These are phyloP conservation scores for Macrotis lagotis DNA, from an alignment of 2,113 vertebrate species.

Conservation along the genomic window DNA sequence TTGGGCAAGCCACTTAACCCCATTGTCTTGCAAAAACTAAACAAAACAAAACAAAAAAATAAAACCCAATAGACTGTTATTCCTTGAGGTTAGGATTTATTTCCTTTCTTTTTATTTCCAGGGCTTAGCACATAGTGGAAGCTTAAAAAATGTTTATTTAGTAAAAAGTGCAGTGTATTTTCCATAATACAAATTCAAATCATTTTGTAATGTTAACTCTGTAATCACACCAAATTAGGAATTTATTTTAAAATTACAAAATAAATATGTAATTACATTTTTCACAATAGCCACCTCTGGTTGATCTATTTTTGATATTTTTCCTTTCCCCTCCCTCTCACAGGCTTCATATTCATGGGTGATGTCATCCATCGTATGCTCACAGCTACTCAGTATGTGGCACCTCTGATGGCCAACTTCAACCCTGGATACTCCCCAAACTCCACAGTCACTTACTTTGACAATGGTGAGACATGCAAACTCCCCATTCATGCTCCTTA, in stretches of 20 bases:
- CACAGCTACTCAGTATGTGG: conserved; percentile 95
- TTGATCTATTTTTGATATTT: neutral
- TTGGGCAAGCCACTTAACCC: no score
- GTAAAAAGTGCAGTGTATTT: neutral
- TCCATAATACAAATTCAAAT: neutral
- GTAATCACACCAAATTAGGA: neutral
- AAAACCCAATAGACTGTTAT: neutral
- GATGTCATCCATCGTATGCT: conserved; percentile 96
- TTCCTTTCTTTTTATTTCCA: neutral
- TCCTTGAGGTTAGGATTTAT: neutral
- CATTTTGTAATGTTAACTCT: neutral
- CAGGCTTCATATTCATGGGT: conserved; percentile 96
- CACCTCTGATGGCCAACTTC: conserved; percentile 98
- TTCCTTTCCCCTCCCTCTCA: neutral
- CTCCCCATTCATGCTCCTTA: neutral
- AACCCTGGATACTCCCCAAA: conserved; percentile 94
- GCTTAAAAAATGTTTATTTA: neutral
- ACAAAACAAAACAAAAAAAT: no score
- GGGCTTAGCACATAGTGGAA: neutral
- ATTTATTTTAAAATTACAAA: neutral
- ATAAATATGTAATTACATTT: neutral
- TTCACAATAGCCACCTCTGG: neutral
- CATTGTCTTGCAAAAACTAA: no score
- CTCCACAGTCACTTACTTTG: conserved; percentile 92
- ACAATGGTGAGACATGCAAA: conserved; percentile 89